A percentile compares a stretch with the other conserved stretches of the same genome.
Evolutionary conservation across 2,888 invertebrate genomes (phyloP).

Genomic region (Agrochola litura): DNA sequence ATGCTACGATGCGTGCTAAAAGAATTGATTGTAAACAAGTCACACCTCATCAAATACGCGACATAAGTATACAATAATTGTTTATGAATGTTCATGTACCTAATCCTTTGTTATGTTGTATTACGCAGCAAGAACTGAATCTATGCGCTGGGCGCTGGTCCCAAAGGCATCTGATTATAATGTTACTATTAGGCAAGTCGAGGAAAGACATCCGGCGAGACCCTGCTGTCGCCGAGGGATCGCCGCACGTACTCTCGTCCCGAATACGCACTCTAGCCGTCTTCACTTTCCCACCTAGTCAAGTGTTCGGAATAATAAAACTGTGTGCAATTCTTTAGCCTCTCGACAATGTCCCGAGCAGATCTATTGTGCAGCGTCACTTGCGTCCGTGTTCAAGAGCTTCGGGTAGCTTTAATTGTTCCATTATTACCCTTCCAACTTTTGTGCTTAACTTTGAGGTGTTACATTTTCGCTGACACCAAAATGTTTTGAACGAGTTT

Average conservation of each 20-base stretch:
- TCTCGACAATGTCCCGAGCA: conserved; percentile 74
- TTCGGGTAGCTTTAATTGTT: conserved; percentile 77
- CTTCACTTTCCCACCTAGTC: conserved; percentile 79
- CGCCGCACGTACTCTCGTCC: conserved; percentile 77
- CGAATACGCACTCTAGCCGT: conserved; percentile 78
- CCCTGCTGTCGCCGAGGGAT: conserved; percentile 73
- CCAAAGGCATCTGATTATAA: conserved; percentile 69
- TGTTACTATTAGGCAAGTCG: conserved; percentile 75
- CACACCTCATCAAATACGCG: conserved; percentile 25
- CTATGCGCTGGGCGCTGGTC: conserved; percentile 54
- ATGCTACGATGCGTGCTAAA: not conserved
- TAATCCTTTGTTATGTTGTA: conserved; percentile 42
- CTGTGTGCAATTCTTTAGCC: conserved; percentile 76
- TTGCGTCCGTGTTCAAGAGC: conserved; percentile 76
- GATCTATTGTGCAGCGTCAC: conserved; percentile 73
- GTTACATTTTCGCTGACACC: conserved; percentile 71
- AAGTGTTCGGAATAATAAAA: conserved; percentile 80
- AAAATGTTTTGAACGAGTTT: conserved; percentile 60
- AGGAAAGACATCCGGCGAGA: conserved; percentile 70
- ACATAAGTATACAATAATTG: conserved; percentile 35
- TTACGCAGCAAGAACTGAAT: conserved; percentile 42
- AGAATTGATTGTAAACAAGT: conserved; percentile 22
- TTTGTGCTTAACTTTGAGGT: conserved; percentile 66
- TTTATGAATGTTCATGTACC: conserved; percentile 35
- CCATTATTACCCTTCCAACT: conserved; percentile 76